Base-by-base conservation (phyloP, 2,888 invertebrate genomes). In the Morpho deidamia region DNA sequence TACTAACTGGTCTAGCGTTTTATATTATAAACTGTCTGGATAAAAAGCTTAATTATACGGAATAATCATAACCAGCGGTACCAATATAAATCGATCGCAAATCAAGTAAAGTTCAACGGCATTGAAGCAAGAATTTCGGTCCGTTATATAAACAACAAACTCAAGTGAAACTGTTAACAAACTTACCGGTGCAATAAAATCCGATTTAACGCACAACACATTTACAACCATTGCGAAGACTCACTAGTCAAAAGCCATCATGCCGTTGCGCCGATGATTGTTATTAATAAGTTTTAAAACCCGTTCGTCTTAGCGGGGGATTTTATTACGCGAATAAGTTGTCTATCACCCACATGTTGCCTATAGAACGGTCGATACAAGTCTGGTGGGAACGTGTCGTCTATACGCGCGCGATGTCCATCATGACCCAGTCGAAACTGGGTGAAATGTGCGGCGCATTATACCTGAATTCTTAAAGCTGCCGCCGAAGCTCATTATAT, bases 351-450 rank as follows among this genome's bases (percentile, higher is more conserved):
- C 60, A 64, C 75, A 72, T 69, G 68, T 68, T 67, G 54, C 49
- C 68, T 61, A 56, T 51, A 52, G 55, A 53, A 53, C 58, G 52
- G 61, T 53, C 65, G 62, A 53, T 56, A 5, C 12, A 33, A 32
- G 10, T 41, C 7, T 40, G 40, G 11, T 42, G n/a, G 32, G 39
- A 37, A 33, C 11, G 12, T 33, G 42, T 41, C 38, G 35, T 14
- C 33, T 23, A 23, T 51, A 55, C 56, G 56, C 7, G 42, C 44
- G 53, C 45, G 11, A 23, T 23, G 23, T 23, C 32, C 55, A 56
- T 54, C 57, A 49, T 69, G 72, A 69, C 74, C 72, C 64, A 69
- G 62, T 68, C 63, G 66, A 58, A 71, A 72, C 65, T 68, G 67
- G 69, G 67, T 68, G 66, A 69, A 65, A 56, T 61, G 55, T 61